Conservation (phyloP, 2,113 vertebrate genomes). For the Macquaria australasica region DNA sequence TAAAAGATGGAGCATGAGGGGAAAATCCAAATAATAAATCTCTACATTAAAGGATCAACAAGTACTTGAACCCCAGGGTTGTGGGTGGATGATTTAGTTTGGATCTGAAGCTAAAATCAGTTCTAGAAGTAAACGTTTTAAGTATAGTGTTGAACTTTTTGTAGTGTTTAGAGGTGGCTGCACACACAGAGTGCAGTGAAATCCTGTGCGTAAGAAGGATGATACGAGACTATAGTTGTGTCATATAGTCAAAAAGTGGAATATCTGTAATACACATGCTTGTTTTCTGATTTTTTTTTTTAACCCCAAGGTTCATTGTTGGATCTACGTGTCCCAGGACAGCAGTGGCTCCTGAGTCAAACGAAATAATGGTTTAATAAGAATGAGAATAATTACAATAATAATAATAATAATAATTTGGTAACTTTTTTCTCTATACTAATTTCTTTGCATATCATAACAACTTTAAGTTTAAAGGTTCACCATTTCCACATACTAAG, state of each 20-base stretch:
- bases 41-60: conserved; percentile 53
- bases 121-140: not conserved
- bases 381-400: conserved; percentile 59
- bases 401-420: conserved; percentile 80
- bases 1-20: conserved; percentile 69
- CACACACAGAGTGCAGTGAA: conserved; percentile 34
- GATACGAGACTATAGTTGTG: conserved; percentile 24
- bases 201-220: conserved; percentile 39
- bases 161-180: conserved; percentile 55
- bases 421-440: conserved; percentile 84
- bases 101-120: conserved; percentile 38
- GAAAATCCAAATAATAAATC: conserved; percentile 67
- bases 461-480: conserved; percentile 86
- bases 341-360: conserved; percentile 59
- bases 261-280: conserved; percentile 37
- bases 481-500: conserved; percentile 81
- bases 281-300: conserved; percentile 4
- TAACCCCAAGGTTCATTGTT: conserved; percentile 55
- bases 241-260: conserved; percentile 33
- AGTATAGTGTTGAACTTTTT: conserved; percentile 61
- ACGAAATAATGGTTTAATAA: conserved; percentile 65
- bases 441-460: conserved; percentile 87
- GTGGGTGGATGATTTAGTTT: conserved; percentile 9
- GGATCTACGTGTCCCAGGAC: conserved; percentile 45
- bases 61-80: conserved; percentile 51